phyloP scores from a whole-genome alignment of 2,113 vertebrate genomes.

The Collichthys lucidus region DNA sequence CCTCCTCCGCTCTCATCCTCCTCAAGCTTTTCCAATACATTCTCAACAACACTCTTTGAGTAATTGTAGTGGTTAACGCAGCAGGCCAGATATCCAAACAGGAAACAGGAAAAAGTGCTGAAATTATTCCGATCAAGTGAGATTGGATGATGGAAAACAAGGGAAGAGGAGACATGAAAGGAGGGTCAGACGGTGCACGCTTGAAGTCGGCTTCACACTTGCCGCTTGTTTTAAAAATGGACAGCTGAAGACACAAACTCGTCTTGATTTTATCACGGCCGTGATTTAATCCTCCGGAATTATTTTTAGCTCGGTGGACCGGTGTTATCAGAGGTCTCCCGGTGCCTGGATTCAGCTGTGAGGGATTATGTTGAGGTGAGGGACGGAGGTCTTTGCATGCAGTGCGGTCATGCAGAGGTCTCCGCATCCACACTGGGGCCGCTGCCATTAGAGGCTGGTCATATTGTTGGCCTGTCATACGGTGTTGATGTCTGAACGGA shows the following conservation, averaged over 20 bases:
- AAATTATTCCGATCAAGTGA: constrained; percentile 67
- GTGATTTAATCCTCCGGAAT: constrained; percentile 44
- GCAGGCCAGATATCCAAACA: constrained; percentile 74
- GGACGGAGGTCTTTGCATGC: constrained; percentile 64
- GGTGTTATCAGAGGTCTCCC: constrained; percentile 46
- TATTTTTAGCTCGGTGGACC: constrained; percentile 72
- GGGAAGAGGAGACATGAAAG: constrained; percentile 53
- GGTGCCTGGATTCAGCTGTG: constrained; percentile 75
- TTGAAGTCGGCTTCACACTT: constrained; percentile 45
- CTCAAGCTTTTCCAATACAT: constrained; percentile 65
- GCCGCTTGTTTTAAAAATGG: constrained; percentile 62
- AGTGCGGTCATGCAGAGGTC: constrained; percentile 56
- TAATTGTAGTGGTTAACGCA: constrained; percentile 59
- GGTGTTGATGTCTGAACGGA: constrained; percentile 59
- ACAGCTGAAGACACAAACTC: constrained; percentile 42
- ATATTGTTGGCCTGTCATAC: constrained; percentile 36
- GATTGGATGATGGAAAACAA: constrained; percentile 64
- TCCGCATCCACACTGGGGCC: constrained; percentile 35
- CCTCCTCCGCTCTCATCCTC: constrained; percentile 31
- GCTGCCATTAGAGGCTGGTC: constrained; percentile 47
- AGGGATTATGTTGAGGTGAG: constrained; percentile 74
- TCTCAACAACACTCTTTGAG: constrained; percentile 67
- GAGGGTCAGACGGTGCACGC: constrained; percentile 45
- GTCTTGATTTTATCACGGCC: constrained; percentile 48
- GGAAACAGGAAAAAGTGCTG: constrained; percentile 62